These are phyloP conservation scores for Panagrolaimus sp. DNA, from an alignment of 1,140 invertebrate species.

Conservation along the genomic window DNA sequence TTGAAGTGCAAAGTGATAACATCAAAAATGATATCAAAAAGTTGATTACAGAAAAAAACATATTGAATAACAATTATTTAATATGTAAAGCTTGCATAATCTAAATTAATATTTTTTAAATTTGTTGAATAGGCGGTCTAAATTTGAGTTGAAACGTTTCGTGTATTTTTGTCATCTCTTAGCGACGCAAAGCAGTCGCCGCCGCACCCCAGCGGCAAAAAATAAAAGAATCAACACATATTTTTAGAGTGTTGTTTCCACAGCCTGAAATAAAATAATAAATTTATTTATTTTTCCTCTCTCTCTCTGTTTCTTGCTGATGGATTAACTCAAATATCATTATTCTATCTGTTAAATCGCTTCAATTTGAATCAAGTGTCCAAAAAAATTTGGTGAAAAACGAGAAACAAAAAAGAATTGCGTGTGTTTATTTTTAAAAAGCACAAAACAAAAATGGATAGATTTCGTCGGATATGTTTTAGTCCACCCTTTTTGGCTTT, in stretches of 20 bases:
- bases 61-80: no score
- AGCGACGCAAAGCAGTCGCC: no score
- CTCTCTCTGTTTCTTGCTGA: no score
- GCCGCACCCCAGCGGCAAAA: no score
- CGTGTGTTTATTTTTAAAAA: not conserved
- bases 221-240: not conserved
- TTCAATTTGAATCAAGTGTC: no score
- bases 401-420: not conserved
- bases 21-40: no score
- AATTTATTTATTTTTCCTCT: no score
- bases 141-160: not conserved
- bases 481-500: not conserved
- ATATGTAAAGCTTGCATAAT: no score
- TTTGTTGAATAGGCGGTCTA: not conserved
- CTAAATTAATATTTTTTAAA: no score
- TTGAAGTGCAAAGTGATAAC: no score
- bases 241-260: not conserved
- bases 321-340: not conserved
- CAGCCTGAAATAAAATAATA: not conserved
- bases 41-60: no score
- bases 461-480: not conserved
- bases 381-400: not conserved
- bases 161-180: not conserved
- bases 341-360: not conserved
- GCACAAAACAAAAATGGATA: conserved; percentile 5